Percentiles rank a stretch among this genome's conserved stretches.
Conservation (phyloP, 1,140 invertebrate species). For the Trichomalopsis sarcophagae region DNA sequence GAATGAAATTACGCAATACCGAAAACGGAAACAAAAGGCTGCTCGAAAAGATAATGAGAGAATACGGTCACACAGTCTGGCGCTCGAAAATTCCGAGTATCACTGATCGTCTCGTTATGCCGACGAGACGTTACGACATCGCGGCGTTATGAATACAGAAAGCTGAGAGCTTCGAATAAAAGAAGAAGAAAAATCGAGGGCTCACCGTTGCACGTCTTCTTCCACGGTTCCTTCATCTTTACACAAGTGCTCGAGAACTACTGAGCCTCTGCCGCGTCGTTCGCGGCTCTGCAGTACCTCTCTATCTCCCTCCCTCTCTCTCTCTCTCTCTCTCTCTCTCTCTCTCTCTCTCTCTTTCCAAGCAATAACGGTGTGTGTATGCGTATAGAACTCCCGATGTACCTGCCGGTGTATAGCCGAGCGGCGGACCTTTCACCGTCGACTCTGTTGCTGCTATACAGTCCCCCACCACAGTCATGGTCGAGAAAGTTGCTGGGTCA, state of each 20-base stretch:
- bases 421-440: slow-evolving; percentile 43
- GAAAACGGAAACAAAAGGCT: no score
- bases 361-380: slow-evolving; percentile 19
- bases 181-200: background rate
- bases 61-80: no score
- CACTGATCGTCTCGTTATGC: no score
- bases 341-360: background rate
- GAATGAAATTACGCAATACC: no score
- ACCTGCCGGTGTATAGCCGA: slow-evolving; percentile 12
- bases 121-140: background rate
- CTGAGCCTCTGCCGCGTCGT: slow-evolving; percentile 27
- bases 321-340: background rate
- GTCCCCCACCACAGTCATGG: slow-evolving; percentile 36
- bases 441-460: background rate
- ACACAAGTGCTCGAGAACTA: slow-evolving; percentile 51
- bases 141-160: background rate
- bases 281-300: background rate
- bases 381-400: background rate
- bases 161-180: background rate
- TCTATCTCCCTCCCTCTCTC: background rate
- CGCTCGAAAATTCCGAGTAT: no score
- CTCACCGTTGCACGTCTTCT: slow-evolving; percentile 54
- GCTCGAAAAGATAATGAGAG: no score
- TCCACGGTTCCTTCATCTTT: slow-evolving; percentile 55
- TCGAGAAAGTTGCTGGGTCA: slow-evolving; percentile 56